Evolutionary conservation across 2,888 invertebrate genomes (phyloP), one percentile per base, ranked within the genome.

Genomic region (Nineta flava): DNA sequence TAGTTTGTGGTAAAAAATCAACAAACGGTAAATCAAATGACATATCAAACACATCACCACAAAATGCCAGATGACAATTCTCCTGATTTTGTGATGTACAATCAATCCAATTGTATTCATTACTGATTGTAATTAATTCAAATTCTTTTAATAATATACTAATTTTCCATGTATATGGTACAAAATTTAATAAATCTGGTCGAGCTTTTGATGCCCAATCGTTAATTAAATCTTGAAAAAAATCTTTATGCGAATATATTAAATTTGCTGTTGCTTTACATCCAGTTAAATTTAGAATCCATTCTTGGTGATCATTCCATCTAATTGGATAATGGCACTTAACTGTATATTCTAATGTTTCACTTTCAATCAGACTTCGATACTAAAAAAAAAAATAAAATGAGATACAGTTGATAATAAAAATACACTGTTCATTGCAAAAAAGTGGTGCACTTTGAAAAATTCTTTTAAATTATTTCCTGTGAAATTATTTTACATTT

Each of bases 81-180:
- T 95, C 95, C 65, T 91, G 91, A 59, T 91, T 87, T 47, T 92
- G 90, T 21, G 93, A 93, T 49, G 93, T 91, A 60, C 96, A 96
- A 67, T 99, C 97, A 56, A 99, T 87, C 99, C 97, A 99, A 67
- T 99, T 99, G 66, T 90, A 90, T 64, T 97, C 92, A 69, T 97
- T 99, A 60, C 92, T 85, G 13, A 92, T 71, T 41, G 93, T 88
- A 1, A 96, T 77, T 13, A 99, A 74, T 69, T 99, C 95, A 67
- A 96, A 95, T 67, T 96, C 93, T 65, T 96, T 94, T 17, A 95
- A 69, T 9, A 90, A 73, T 53, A 97, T 72, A 53, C 84, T 87
- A 60, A 99, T 87, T 62, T 88, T 85, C 86, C 94, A 96, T 0
- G 93, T 93, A 66, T 95, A 99, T 2, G 99, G 99, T 49, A 97